A percentile compares a stretch with the other conserved stretches of the same genome.
phyloP scores from a whole-genome alignment of 2,797 vertebrate genomes.

The Thalassophryne amazonica region DNA sequence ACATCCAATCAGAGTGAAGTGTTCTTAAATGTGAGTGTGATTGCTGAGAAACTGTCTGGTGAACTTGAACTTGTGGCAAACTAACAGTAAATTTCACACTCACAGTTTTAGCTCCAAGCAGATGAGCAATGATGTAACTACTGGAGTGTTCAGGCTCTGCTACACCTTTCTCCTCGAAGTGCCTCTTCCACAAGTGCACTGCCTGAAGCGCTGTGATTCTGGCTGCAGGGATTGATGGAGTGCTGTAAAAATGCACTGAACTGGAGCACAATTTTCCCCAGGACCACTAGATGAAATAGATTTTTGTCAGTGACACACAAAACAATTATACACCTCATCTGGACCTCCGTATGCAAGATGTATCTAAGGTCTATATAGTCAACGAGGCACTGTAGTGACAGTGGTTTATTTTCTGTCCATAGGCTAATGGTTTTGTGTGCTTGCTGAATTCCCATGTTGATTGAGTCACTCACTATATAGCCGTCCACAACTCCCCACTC shows the following conservation, averaged over 20 bases:
- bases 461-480: too few relatives aligned
- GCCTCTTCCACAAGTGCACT: conserved; percentile 73
- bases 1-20: too few relatives aligned
- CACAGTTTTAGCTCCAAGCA: conserved; percentile 93
- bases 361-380: too few relatives aligned
- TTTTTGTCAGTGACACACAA: not conserved
- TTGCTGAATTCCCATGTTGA: too few relatives aligned
- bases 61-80: too few relatives aligned
- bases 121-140: conserved; percentile 89
- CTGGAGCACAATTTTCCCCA: conserved; percentile 29
- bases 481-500: too few relatives aligned
- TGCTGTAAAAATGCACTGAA: conserved; percentile 11
- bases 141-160: conserved; percentile 86
- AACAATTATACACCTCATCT: not conserved
- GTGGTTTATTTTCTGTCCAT: not conserved
- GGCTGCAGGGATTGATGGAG: conserved; percentile 41
- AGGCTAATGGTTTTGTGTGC: too few relatives aligned
- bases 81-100: conserved; percentile 37
- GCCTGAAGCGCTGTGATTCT: conserved; percentile 69
- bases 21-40: not conserved
- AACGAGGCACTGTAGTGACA: too few relatives aligned
- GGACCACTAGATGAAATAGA: not conserved
- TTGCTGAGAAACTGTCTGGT: not conserved
- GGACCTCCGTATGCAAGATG: too few relatives aligned
- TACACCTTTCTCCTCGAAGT: conserved; percentile 81